A percentile compares a stretch with the other conserved stretches of the same genome.
phyloP scores from a whole-genome alignment of 1,140 invertebrate species.

The Globodera ellingtonae region DNA sequence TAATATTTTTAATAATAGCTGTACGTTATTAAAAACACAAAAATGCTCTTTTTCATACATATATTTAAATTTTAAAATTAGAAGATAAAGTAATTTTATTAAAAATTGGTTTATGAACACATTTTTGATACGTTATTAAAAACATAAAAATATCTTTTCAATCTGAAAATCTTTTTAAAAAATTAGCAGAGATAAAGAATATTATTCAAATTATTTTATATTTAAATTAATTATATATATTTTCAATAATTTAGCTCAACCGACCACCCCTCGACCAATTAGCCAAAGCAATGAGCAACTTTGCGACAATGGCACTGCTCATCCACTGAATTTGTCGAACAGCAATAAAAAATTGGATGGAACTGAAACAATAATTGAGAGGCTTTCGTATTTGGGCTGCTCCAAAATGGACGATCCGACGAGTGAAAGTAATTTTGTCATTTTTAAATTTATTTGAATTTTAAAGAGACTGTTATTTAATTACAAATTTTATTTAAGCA shows the following conservation, averaged over 20 bases:
- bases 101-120: no score
- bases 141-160: no score
- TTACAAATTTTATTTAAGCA: no score
- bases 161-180: no score
- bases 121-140: no score
- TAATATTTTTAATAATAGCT: not conserved
- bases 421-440: constrained; percentile 72
- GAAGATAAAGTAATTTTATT: no score
- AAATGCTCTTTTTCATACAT: no score
- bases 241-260: not conserved
- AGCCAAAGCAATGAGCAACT: not conserved
- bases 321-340: not conserved
- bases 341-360: not conserved
- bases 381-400: constrained; percentile 85
- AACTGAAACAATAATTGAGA: not conserved
- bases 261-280: not conserved
- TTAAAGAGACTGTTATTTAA: no score
- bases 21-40: not conserved
- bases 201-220: no score
- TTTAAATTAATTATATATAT: no score
- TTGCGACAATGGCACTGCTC: not conserved
- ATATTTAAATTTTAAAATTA: no score
- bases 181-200: no score
- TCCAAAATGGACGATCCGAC: constrained; percentile 88
- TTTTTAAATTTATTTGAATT: not conserved